These are phyloP conservation scores for Condylura cristata DNA, from an alignment of 2,113 vertebrate genomes.

Conservation along the genomic window DNA sequence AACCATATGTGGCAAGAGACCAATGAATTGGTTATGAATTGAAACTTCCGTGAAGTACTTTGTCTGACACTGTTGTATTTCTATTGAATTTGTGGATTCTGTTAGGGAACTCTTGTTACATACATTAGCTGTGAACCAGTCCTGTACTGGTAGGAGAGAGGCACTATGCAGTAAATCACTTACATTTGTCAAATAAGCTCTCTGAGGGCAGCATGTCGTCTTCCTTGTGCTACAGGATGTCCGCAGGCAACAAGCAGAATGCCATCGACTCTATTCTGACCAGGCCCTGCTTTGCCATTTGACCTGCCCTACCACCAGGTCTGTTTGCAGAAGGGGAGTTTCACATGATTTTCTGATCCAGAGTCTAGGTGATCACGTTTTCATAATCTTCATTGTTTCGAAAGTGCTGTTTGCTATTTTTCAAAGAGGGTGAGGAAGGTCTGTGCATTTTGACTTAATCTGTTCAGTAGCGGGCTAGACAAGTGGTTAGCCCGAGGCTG, in stretches of 20 bases:
- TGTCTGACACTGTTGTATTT: background rate
- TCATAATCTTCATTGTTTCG: conserved; percentile 6
- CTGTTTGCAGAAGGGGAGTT: conserved; percentile 9
- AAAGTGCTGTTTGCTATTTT: conserved; percentile 16
- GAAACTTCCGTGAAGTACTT: background rate
- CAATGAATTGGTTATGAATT: background rate
- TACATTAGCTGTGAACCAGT: background rate
- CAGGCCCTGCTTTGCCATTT: background rate
- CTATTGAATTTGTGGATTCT: background rate
- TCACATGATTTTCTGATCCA: background rate
- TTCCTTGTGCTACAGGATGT: background rate
- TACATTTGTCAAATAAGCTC: background rate
- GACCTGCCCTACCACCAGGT: background rate
- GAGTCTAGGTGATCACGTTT: background rate
- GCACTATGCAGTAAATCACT: background rate
- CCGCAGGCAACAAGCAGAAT: background rate
- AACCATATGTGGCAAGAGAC: background rate
- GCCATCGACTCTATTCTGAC: too few species aligned
- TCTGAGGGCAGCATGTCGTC: background rate
- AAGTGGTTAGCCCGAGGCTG: background rate
- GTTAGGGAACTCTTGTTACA: background rate
- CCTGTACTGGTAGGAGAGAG: background rate
- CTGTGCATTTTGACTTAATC: background rate
- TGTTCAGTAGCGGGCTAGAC: background rate
- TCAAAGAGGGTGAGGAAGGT: background rate